Evolutionary conservation across 2,113 vertebrate genomes (phyloP).

Genomic region (Gambusia holbrooki): DNA sequence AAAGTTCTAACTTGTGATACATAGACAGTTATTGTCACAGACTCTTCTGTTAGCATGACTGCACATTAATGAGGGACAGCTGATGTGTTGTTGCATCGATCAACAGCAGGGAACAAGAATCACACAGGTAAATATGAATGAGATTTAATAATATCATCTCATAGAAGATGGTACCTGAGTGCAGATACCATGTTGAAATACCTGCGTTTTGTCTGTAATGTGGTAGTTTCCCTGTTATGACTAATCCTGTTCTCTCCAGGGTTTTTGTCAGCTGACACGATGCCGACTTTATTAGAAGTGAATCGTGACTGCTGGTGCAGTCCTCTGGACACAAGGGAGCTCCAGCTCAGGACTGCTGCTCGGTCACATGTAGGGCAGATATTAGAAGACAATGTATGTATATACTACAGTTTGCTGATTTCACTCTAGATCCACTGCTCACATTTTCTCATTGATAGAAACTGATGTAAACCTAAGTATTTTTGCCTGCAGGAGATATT

Average conservation of each 20-base stretch:
- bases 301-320: not conserved
- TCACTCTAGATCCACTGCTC: not conserved
- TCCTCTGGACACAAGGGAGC: not conserved
- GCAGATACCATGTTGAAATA: not conserved
- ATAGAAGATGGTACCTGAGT: constrained; percentile 12
- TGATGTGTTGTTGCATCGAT: no score
- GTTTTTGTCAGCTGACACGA: constrained; percentile 23
- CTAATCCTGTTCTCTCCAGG: constrained; percentile 43
- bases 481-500: no score
- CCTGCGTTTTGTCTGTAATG: constrained; percentile 4
- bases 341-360: not conserved
- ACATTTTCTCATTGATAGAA: constrained; percentile 3
- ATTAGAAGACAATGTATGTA: not conserved
- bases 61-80: no score
- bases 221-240: constrained; percentile 32
- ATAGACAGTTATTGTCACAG: not conserved
- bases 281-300: constrained; percentile 31
- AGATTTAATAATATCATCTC: no score
- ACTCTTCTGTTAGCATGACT: no score
- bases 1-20: no score
- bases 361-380: not conserved
- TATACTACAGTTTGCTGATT: not conserved
- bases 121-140: no score
- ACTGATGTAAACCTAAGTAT: no score
- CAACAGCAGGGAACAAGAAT: no score